Percentiles rank a stretch among this genome's conserved stretches.
These are phyloP conservation scores for Sebastes schlegelii DNA, from an alignment of 2,113 vertebrate species.

Conservation along the genomic window DNA sequence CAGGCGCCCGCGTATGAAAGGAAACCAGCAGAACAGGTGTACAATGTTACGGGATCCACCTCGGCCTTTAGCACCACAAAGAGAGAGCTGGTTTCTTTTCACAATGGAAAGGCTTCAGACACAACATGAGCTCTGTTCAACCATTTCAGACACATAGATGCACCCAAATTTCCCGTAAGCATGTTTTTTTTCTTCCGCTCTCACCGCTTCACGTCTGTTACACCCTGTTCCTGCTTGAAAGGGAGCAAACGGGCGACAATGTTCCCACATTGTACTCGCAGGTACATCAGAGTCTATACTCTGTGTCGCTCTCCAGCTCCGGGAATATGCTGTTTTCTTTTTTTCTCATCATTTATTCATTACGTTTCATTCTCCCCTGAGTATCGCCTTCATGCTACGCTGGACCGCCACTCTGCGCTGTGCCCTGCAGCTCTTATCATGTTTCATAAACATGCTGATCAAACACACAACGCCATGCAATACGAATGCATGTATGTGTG, in stretches of 20 bases:
- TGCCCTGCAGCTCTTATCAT: constrained; percentile 42
- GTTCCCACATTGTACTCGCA: constrained; percentile 10
- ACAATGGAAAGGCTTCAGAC: neutral
- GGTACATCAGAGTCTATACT: constrained; percentile 11
- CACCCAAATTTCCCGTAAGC: no score
- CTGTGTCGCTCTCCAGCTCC: constrained; percentile 13
- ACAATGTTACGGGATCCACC: neutral
- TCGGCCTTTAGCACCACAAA: constrained; percentile 18
- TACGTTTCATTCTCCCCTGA: constrained; percentile 29
- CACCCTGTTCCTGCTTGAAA: constrained; percentile 2
- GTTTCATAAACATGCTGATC: constrained; percentile 39
- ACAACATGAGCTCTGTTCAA: neutral
- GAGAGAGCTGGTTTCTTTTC: neutral
- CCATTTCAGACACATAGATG: neutral
- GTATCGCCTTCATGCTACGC: constrained; percentile 40
- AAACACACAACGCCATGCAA: constrained; percentile 5
- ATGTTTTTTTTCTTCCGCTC: neutral
- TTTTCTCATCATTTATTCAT: constrained; percentile 66
- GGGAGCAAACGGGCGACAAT: neutral
- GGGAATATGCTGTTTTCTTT: constrained; percentile 9
- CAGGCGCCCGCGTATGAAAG: constrained; percentile 7
- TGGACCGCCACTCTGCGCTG: neutral
- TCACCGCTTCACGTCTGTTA: neutral
- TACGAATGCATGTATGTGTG: constrained; percentile 6
- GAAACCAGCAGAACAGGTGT: neutral